Conservation (phyloP, 1,140 invertebrate genomes). For the Triops longicaudatus region DNA sequence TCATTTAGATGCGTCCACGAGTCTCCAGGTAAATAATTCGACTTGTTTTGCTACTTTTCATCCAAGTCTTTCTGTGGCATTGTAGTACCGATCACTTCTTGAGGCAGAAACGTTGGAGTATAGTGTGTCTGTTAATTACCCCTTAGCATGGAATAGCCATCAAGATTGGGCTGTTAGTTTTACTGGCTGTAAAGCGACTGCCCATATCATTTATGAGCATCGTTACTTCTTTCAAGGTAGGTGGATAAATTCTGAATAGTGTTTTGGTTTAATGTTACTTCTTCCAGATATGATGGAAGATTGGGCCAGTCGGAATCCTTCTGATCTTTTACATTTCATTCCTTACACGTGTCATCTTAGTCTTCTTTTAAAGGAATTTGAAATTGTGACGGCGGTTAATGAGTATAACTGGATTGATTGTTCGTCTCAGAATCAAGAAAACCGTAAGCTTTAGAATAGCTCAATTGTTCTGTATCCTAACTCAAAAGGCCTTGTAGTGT, state of each 20-base stretch:
- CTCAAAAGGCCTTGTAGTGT: constrained; percentile 48
- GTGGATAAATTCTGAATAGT: not conserved
- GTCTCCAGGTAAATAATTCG: constrained; percentile 52
- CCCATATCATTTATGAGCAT: constrained; percentile 83
- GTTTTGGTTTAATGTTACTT: constrained; percentile 22
- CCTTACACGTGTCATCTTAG: constrained; percentile 95
- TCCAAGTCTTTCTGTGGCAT: constrained; percentile 19
- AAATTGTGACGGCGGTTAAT: constrained; percentile 86
- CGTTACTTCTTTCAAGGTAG: constrained; percentile 87
- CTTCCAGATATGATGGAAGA: constrained; percentile 80
- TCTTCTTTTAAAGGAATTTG: constrained; percentile 87
- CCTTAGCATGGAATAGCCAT: constrained; percentile 86
- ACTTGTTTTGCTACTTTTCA: not conserved
- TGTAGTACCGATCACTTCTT: constrained; percentile 70
- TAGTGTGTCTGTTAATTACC: constrained; percentile 76
- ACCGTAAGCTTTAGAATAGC: constrained; percentile 46
- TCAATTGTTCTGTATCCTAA: constrained; percentile 28
- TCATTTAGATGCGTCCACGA: constrained; percentile 88
- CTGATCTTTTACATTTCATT: constrained; percentile 89
- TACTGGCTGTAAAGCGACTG: constrained; percentile 87
- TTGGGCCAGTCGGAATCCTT: constrained; percentile 81
- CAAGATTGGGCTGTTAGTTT: constrained; percentile 84
- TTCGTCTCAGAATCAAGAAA: constrained; percentile 87
- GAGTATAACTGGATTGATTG: constrained; percentile 99
- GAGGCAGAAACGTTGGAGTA: constrained; percentile 93